Evolutionary conservation across 1,140 invertebrate species (phyloP), one percentile per base, ranked within the genome.

Genomic region (Goniozus legneri): DNA sequence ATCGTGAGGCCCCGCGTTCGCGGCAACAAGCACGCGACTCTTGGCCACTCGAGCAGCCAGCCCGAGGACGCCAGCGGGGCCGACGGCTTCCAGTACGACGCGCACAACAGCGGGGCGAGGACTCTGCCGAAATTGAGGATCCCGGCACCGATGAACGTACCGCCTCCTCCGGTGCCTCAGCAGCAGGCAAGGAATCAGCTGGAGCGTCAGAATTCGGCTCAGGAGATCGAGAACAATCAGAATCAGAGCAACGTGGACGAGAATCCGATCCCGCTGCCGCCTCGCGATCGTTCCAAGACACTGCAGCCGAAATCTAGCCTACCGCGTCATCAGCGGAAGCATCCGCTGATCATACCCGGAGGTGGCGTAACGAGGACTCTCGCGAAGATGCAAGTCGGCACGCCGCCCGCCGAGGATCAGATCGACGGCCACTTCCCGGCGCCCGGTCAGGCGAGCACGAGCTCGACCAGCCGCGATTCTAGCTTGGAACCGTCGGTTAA

Each of bases 261-360:
- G 15, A 89, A 89, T 75, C 83, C 85, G 1, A 82, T 92, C 50
- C 91, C 91, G 1, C 65, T 95, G 49, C 92, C 92, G 1, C 91
- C 91, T 0, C 78, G 89, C 54, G 89, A 93, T 61, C 79, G 87
- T 36, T 84, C 83, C 19, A 87, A 86, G 59, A 80, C 82, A 6
- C 66, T 83, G 10, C 80, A 82, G 44, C 78, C 80, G 1, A 81
- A 79, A 47, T 78, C 77, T 4, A 78, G 75, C 32, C 82, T 87
- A 55, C 85, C 89, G 2, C 74, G 90, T 21, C 91, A 92, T 69
- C 86, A 91, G 42, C 76, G 91, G 33, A 93, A 92, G 67, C 87
- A 94, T 80, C 91, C 92, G 0, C 69, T 95, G n/a, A 84, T 92
- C 30, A 87, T 92, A 54, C 88, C 89, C 12, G 80, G 79, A 21